These are phyloP conservation scores for Melinopterus prodromus DNA, from an alignment of 2,888 invertebrate genomes.

Conservation along the genomic window DNA sequence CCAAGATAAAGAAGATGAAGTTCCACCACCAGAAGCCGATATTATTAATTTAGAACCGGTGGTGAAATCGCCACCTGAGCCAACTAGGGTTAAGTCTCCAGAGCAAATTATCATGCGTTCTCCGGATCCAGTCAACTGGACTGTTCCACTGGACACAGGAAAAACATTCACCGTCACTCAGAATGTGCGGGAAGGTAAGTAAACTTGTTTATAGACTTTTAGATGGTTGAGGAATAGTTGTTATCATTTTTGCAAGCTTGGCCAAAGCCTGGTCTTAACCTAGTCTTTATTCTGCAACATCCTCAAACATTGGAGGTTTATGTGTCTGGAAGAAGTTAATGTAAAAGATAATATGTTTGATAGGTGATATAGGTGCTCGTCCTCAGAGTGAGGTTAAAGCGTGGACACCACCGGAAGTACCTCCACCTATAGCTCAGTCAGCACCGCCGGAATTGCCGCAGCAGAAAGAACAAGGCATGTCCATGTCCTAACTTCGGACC, in stretches of 20 bases:
- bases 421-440: slow-evolving; percentile 72
- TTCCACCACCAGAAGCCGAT: slow-evolving; percentile 57
- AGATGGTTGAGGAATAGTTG: slow-evolving; percentile 9
- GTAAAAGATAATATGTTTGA: not conserved
- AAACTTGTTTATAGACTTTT: slow-evolving; percentile 15
- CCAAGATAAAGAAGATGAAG: slow-evolving; percentile 55
- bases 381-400: slow-evolving; percentile 90
- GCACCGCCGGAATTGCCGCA: slow-evolving; percentile 72
- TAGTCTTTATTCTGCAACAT: not conserved
- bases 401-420: slow-evolving; percentile 71
- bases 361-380: slow-evolving; percentile 82
- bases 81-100: slow-evolving; percentile 91
- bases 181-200: slow-evolving; percentile 81
- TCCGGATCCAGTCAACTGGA: slow-evolving; percentile 95
- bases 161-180: slow-evolving; percentile 94
- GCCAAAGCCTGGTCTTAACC: too few relatives aligned
- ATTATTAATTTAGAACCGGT: slow-evolving; percentile 70
- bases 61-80: slow-evolving; percentile 92
- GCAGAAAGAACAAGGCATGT: slow-evolving; percentile 64
- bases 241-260: too few relatives aligned
- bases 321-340: slow-evolving; percentile 15
- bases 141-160: slow-evolving; percentile 91
- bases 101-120: slow-evolving; percentile 93
- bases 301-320: slow-evolving; percentile 6
- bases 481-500: slow-evolving; percentile 56